Conservation (phyloP, 2,888 invertebrate genomes). For the Neria commutata region DNA sequence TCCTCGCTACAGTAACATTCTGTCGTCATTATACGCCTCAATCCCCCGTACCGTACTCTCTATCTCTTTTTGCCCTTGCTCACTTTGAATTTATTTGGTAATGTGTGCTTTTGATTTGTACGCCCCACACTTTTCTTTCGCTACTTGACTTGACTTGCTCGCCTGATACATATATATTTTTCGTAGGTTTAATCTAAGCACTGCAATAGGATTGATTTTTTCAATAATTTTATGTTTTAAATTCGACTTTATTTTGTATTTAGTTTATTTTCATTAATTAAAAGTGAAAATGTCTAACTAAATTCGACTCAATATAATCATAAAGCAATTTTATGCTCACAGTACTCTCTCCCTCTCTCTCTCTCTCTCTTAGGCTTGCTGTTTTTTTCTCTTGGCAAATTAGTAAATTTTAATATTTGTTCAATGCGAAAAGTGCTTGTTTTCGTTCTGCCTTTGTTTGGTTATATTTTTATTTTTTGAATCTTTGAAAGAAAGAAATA, state of each 20-base stretch:
- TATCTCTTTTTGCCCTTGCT: no score
- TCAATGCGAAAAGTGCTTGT: background rate
- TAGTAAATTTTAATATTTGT: slow-evolving; percentile 12
- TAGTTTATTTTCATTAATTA: background rate
- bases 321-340: slow-evolving; percentile 4
- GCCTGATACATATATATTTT: no score
- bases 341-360: slow-evolving; percentile 1
- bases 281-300: background rate
- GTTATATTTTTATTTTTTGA: no score
- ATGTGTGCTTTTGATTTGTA: no score
- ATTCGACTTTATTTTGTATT: background rate
- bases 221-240: background rate
- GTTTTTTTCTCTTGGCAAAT: slow-evolving; percentile 4
- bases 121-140: no score
- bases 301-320: background rate
- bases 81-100: no score
- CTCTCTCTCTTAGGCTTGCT: background rate
- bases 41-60: no score
- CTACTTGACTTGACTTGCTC: no score
- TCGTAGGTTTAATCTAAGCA: background rate
- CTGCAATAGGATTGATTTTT: background rate
- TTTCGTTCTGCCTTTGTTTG: no score
- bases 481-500: no score
- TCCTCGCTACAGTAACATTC: no score
- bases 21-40: no score